A percentile compares a stretch with the other conserved stretches of the same genome.
These are phyloP conservation scores for Heteropelma amictum DNA, from an alignment of 2,888 invertebrate genomes.

Conservation along the genomic window DNA sequence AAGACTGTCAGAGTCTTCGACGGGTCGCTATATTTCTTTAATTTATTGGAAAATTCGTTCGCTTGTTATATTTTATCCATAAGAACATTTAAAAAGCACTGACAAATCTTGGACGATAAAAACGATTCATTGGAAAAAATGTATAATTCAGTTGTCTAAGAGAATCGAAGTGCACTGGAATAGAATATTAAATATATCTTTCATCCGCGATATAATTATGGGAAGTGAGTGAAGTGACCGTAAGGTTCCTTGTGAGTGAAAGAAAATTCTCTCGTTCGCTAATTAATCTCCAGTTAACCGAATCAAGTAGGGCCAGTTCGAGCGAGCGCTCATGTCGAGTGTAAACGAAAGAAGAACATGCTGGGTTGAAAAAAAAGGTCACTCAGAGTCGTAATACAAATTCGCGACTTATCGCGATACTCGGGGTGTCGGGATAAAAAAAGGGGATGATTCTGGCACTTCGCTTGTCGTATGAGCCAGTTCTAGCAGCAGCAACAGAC, in stretches of 20 bases:
- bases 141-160: slow-evolving; percentile 15
- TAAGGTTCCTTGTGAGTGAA: slow-evolving; percentile 50
- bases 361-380: slow-evolving; percentile 10
- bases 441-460: slow-evolving; percentile 7
- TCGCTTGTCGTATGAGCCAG: slow-evolving; percentile 30
- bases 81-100: slow-evolving; percentile 1
- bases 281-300: slow-evolving; percentile 72
- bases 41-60: neutral
- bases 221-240: slow-evolving; percentile 24
- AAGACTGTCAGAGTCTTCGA: neutral
- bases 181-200: slow-evolving; percentile 36
- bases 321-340: slow-evolving; percentile 43
- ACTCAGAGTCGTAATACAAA: slow-evolving; percentile 69
- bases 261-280: slow-evolving; percentile 65
- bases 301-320: slow-evolving; percentile 48
- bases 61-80: slow-evolving; percentile 15
- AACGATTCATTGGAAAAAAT: slow-evolving; percentile 4
- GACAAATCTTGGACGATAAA: neutral
- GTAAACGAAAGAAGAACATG: slow-evolving; percentile 45
- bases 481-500: slow-evolving; percentile 12
- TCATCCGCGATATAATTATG: slow-evolving; percentile 6
- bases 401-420: slow-evolving; percentile 72
- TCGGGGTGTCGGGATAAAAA: slow-evolving; percentile 17
- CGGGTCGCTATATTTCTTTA: neutral
- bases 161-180: slow-evolving; percentile 21